phyloP scores from a whole-genome alignment of 2,888 invertebrate genomes.

The Stenichneumon culpator region DNA sequence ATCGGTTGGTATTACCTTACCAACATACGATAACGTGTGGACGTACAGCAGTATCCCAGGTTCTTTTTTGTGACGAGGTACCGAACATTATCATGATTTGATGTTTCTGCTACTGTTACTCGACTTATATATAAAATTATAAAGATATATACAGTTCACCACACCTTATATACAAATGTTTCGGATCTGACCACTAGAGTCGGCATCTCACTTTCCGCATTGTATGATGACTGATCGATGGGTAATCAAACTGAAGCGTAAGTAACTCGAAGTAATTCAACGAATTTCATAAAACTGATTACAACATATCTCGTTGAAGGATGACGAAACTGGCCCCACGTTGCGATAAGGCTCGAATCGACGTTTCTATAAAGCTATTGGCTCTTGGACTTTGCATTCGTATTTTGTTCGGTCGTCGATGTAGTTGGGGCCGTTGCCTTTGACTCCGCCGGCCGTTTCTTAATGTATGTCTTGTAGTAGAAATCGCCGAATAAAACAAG shows the following conservation, averaged over 20 bases:
- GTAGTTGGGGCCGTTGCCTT: background rate
- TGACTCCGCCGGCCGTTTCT: constrained; percentile 71
- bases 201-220: background rate
- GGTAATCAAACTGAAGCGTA: background rate
- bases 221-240: too few species aligned
- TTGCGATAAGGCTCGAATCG: background rate
- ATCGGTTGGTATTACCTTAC: background rate
- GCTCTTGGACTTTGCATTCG: constrained; percentile 73
- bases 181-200: too few species aligned
- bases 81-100: background rate
- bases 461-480: constrained; percentile 88
- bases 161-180: too few species aligned
- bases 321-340: background rate
- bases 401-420: constrained; percentile 71
- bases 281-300: background rate
- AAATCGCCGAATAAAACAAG: constrained; percentile 89
- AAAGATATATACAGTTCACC: too few species aligned
- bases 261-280: background rate
- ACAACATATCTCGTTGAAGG: background rate
- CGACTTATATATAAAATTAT: too few species aligned
- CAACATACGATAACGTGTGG: background rate
- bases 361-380: constrained; percentile 58
- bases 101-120: too few species aligned
- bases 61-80: background rate
- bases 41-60: background rate